These are phyloP conservation scores for Pseudobourletiella spinata DNA, from an alignment of 1,140 invertebrate species.

Conservation along the genomic window DNA sequence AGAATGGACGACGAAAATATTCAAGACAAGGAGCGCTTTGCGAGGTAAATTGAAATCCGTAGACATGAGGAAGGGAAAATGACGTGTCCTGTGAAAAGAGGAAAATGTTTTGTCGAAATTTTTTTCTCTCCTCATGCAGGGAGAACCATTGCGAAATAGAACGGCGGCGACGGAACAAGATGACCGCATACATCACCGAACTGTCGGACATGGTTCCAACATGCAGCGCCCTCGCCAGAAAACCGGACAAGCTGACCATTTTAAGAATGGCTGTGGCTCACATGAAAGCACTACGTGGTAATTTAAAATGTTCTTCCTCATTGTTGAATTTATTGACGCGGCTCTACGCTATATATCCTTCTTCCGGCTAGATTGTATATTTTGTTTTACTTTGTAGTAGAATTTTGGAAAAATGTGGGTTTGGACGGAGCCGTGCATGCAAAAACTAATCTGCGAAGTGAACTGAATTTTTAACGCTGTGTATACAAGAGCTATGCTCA, in stretches of 20 bases:
- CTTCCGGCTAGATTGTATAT: no score
- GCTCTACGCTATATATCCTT: no score
- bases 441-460: not conserved
- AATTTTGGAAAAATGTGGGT: no score
- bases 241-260: constrained; percentile 99
- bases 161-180: constrained; percentile 94
- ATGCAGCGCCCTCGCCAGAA: constrained; percentile 79
- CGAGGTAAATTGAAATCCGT: constrained; percentile 53
- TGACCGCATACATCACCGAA: constrained; percentile 99
- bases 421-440: not conserved
- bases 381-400: no score
- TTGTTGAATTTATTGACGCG: no score
- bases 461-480: not conserved
- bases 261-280: constrained; percentile 98
- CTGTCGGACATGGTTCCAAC: constrained; percentile 99
- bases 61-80: not conserved
- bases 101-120: constrained; percentile 44
- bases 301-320: no score
- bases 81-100: not conserved
- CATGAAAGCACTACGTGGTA: constrained; percentile 94
- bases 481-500: not conserved
- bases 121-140: constrained; percentile 51
- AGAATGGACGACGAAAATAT: constrained; percentile 86
- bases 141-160: constrained; percentile 99
- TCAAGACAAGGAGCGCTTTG: constrained; percentile 92